Base-by-base conservation (phyloP, 2,797 vertebrate species). In the Pogonophryne albipinna region DNA sequence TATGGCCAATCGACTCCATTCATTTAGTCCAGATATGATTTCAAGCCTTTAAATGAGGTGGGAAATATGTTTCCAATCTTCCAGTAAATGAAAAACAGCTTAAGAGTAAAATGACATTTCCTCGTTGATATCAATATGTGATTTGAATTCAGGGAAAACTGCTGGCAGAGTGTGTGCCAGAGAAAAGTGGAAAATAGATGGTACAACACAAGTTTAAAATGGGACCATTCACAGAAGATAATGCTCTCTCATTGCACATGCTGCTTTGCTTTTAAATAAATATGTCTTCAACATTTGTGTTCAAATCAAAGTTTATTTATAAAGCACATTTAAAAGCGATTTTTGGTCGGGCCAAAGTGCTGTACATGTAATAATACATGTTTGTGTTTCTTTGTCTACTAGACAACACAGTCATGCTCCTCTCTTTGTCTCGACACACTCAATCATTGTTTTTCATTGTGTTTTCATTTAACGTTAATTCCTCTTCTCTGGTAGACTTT, bases 91-190 rank as follows among this genome's bases (percentile, higher is more conserved):
- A 74, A 79, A 53, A 83, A 75, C 67, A 79, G 73, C 61, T 72
- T 31, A 71, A 76, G 73, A 77, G 63, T 82, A 82, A 79, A 79
- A 82, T 77, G 46, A 67, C 73, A 53, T 82, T 80, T 71, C 46
- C 58, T 60, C 34, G 47, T 61, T 49, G 67, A 66, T 71, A 63
- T 41, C 47, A 77, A 74, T 46, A 80, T 31, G 20, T 19, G 51
- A 31, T 65, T 20, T n/a, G 44, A 73, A 72, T 76, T 71, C 23
- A 31, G n/a, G 65, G 56, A 53, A 74, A 84, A 58, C 34, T 66
- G 27, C 17, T 38, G 62, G 55, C 31, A 50, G 19, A 5, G 44
- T 44, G 47, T 58, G 12, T 44, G 20, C 49, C 27, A 45, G 13
- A 63, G 27, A 7, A 69, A 74, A 72, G 52, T 44, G 41, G 44